Evolutionary conservation across 2,113 vertebrate species (phyloP).

Genomic region (Chrysemys picta): DNA sequence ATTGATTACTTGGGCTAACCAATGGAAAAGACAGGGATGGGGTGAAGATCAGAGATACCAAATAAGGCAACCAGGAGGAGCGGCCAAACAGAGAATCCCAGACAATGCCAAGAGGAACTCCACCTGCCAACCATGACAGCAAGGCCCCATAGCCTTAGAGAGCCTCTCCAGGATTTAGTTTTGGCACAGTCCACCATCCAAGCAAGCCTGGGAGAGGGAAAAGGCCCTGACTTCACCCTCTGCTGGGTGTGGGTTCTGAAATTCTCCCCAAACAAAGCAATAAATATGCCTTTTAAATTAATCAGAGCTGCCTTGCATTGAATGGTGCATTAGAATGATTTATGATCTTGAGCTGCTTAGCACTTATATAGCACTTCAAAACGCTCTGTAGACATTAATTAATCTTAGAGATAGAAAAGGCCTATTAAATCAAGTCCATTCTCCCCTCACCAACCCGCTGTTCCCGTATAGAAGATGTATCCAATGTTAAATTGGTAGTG

Average conservation of each 20-base stretch:
- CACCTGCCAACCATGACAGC: neutral
- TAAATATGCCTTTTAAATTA: slow-evolving; percentile 46
- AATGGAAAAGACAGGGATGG: neutral
- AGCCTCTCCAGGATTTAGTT: neutral
- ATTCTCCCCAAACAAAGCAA: neutral
- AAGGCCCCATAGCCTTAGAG: neutral
- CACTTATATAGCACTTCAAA: slow-evolving; percentile 61
- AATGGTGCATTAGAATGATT: slow-evolving; percentile 30
- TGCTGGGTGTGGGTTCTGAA: neutral
- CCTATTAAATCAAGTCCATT: slow-evolving; percentile 58
- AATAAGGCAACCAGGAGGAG: neutral
- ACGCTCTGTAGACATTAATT: slow-evolving; percentile 17
- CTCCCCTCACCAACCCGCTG: neutral
- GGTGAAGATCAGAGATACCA: neutral
- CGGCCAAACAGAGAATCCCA: fast-evolving
- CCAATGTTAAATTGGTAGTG: fast-evolving
- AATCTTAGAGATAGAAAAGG: slow-evolving; percentile 54
- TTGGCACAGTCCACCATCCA: no score
- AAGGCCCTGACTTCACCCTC: neutral
- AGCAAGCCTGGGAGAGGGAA: neutral
- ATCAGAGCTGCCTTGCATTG: neutral
- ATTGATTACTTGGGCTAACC: neutral
- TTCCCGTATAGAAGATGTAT: neutral
- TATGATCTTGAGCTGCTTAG: slow-evolving; percentile 7
- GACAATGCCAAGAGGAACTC: neutral